phyloP scores from a whole-genome alignment of 1,140 invertebrate species.

The Drosophila saltans region DNA sequence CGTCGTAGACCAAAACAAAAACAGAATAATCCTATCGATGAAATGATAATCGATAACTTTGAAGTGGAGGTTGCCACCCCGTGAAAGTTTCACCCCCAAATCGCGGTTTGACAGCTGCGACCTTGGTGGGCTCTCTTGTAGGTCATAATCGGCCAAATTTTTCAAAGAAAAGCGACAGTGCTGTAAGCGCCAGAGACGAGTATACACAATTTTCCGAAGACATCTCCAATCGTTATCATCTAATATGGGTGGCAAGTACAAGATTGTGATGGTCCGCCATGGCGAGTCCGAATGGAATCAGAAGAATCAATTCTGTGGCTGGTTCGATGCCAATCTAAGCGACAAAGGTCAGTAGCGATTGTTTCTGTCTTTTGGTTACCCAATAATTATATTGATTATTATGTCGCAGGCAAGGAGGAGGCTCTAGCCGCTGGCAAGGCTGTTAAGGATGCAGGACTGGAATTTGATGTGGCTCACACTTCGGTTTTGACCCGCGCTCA shows the following conservation, averaged over 20 bases:
- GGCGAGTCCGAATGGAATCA: slow-evolving; percentile 98
- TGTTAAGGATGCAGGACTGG: slow-evolving; percentile 90
- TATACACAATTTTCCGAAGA: slow-evolving; percentile 65
- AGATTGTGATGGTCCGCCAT: slow-evolving; percentile 96
- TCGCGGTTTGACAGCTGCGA: slow-evolving; percentile 52
- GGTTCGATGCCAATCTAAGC: slow-evolving; percentile 93
- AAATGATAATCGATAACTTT: slow-evolving; percentile 17
- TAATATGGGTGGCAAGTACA: slow-evolving; percentile 86
- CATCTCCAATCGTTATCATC: slow-evolving; percentile 26
- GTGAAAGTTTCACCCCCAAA: slow-evolving; percentile 1
- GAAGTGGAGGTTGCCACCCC: slow-evolving; percentile 33
- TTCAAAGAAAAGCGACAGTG: slow-evolving; percentile 58
- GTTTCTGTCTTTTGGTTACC: not conserved
- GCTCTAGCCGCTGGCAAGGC: slow-evolving; percentile 92
- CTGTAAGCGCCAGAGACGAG: slow-evolving; percentile 43
- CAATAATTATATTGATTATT: slow-evolving; percentile 17
- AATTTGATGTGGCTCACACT: slow-evolving; percentile 96
- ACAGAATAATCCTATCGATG: not conserved
- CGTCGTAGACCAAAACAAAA: slow-evolving; percentile 15
- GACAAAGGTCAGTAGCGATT: slow-evolving; percentile 87
- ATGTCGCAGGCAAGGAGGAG: slow-evolving; percentile 85
- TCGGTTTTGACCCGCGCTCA: slow-evolving; percentile 95
- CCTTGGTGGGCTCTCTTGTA: slow-evolving; percentile 60
- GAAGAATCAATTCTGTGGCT: slow-evolving; percentile 96
- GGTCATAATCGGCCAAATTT: slow-evolving; percentile 56